Conservation (phyloP, 2,113 vertebrate genomes). For the Daboia siamensis region DNA sequence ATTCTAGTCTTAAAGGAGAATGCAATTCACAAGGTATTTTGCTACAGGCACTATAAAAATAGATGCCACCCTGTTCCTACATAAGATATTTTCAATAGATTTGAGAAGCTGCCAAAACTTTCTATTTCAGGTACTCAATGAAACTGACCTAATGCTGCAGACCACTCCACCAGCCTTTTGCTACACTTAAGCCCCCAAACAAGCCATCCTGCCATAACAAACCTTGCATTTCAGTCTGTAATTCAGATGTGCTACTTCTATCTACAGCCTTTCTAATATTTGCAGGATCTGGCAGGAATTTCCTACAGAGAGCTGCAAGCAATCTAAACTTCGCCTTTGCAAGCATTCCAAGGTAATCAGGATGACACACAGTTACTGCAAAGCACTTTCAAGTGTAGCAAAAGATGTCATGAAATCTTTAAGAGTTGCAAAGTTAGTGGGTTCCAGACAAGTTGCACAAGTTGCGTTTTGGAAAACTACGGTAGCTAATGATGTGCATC, state of each 20-base stretch:
- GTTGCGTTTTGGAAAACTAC: not conserved
- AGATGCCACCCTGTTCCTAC: not conserved
- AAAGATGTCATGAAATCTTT: not conserved
- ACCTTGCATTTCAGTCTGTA: conserved; percentile 34
- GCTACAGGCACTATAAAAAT: not conserved
- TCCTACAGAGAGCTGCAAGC: conserved; percentile 26
- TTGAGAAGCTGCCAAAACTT: not conserved
- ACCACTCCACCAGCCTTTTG: conserved; percentile 41
- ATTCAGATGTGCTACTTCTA: conserved; percentile 35
- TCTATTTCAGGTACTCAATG: not conserved
- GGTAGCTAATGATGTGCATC: not conserved
- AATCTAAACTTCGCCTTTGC: conserved; percentile 53
- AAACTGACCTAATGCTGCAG: not conserved
- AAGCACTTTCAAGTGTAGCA: not conserved
- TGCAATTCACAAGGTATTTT: not conserved
- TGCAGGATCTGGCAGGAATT: not conserved
- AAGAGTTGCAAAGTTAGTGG: conserved; percentile 5
- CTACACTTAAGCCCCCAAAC: conserved; percentile 57
- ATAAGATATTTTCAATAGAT: not conserved
- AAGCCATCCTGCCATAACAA: not conserved
- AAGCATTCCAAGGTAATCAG: conserved; percentile 52
- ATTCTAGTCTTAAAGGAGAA: not conserved
- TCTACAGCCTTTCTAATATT: conserved; percentile 31
- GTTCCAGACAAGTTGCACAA: not conserved
- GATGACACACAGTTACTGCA: conserved; percentile 50